Evolutionary conservation across 2,888 invertebrate genomes (phyloP), one percentile per base, ranked within the genome.

Genomic region (Ormyrus pomaceus): DNA sequence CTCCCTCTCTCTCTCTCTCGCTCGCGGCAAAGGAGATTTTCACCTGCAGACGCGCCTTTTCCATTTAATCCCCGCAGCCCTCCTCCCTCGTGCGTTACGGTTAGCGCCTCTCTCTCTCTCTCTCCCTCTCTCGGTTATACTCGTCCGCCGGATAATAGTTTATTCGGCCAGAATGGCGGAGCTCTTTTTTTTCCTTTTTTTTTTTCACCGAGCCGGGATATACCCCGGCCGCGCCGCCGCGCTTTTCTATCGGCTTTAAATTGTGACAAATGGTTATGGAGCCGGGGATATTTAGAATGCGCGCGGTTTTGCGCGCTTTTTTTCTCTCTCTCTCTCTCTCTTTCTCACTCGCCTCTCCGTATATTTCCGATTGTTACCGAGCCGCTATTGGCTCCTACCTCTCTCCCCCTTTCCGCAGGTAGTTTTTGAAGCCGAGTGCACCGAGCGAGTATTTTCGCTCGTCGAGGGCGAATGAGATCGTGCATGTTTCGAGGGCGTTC

Each of bases 41-140:
- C 74, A 81, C 62, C 77, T 78, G 69, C 50, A 66, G 73, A 0
- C 34, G 48, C 51, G 8, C 19, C 19, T 19, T 59, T 53, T 46
- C n/a, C 19, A 19, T 19, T 19, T 19, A 19, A 19, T 19, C 50
- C 72, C 51, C 9, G 64, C 50, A 11, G 64, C n/a, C 9, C 55
- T 68, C 50, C 64, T 11, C 9, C 55, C 55, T 64, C 79, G 53
- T 70, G 79, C 64, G 56, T 79, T 79, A 71, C 75, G 46, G 34
- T 71, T 75, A 75, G 59, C 65, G 75, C 34, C 53, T 70, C 13
- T 69, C 48, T 19, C 59, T 51, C 51, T 61, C 11, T 87, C 19
- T 19, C 19, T 87, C 87, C 86, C 86, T 83, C 81, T 79, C 82
- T 81, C 81, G 80, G 19, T 19, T 19, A 19, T 19, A 81, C 83